Percentiles rank a stretch among this genome's conserved stretches.
Conservation (phyloP, 1,140 invertebrate genomes). For the Eurytemora carolleeae region DNA sequence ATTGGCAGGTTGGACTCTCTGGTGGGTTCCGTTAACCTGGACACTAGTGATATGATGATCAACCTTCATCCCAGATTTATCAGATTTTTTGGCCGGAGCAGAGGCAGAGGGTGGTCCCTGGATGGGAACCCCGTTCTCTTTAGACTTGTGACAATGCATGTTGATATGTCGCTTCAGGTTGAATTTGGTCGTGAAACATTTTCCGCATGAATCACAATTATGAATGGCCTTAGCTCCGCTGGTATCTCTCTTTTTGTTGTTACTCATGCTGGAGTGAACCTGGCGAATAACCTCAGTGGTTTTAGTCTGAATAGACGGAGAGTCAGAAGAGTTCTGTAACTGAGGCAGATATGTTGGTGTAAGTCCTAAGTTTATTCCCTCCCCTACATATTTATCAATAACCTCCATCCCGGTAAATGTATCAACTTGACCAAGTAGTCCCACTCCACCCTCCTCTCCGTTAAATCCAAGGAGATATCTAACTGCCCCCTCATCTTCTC, state of each 20-base stretch:
- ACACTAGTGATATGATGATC: background rate
- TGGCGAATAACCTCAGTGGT: background rate
- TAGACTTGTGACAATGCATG: conserved; percentile 13
- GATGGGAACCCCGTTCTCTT: conserved; percentile 12
- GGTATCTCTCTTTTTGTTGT: conserved; percentile 3
- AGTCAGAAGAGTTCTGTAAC: too few species aligned
- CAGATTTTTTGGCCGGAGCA: conserved; percentile 7
- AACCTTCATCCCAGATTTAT: background rate
- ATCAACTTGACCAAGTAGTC: background rate
- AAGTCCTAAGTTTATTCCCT: background rate
- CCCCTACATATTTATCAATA: background rate
- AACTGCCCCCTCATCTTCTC: conserved; percentile 11
- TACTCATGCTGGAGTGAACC: background rate
- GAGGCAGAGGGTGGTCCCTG: conserved; percentile 13
- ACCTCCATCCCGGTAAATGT: background rate
- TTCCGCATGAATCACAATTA: conserved; percentile 12
- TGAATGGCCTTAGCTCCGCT: background rate
- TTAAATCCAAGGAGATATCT: conserved; percentile 12
- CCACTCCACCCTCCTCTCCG: background rate
- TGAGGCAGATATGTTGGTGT: too few species aligned
- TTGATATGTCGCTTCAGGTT: conserved; percentile 16
- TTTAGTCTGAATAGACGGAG: background rate
- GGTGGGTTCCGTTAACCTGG: background rate
- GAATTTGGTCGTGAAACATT: conserved; percentile 15
- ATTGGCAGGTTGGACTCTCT: background rate